A percentile compares a stretch with the other conserved stretches of the same genome.
These are phyloP conservation scores for Protomyctophum bolini DNA, from an alignment of 2,113 vertebrate genomes.

Conservation along the genomic window DNA sequence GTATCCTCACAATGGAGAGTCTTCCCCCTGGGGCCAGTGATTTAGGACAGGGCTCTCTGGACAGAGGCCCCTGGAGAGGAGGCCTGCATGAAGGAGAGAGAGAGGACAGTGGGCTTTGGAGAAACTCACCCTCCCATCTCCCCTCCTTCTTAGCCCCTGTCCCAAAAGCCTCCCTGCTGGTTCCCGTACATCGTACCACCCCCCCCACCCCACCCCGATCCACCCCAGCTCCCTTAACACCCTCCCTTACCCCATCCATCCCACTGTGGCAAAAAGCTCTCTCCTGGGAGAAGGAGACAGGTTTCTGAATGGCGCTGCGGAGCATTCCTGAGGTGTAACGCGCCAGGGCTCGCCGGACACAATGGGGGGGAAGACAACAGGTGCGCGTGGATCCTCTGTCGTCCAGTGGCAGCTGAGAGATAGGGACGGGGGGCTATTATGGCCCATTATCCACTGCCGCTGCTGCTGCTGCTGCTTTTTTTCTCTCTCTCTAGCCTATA, in stretches of 20 bases:
- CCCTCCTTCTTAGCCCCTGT: slow-evolving; percentile 12
- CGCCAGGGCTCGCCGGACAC: slow-evolving; percentile 57
- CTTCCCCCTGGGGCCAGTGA: slow-evolving; percentile 74
- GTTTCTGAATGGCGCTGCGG: slow-evolving; percentile 44
- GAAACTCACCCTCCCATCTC: slow-evolving; percentile 47
- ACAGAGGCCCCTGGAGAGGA: slow-evolving; percentile 69
- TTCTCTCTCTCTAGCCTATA: slow-evolving; percentile 5
- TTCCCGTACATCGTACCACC: not conserved
- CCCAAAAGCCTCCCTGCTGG: slow-evolving; percentile 13
- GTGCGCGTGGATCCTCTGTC: slow-evolving; percentile 74
- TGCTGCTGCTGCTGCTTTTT: slow-evolving; percentile 31
- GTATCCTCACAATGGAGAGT: slow-evolving; percentile 72
- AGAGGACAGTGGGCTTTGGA: slow-evolving; percentile 67
- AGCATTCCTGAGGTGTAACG: slow-evolving; percentile 68
- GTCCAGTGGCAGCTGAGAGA: slow-evolving; percentile 73
- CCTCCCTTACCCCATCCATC: slow-evolving; percentile 22
- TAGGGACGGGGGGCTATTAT: slow-evolving; percentile 55
- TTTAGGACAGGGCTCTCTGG: slow-evolving; percentile 74
- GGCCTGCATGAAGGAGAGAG: slow-evolving; percentile 46
- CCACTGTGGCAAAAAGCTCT: slow-evolving; percentile 27
- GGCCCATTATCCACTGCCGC: slow-evolving; percentile 53
- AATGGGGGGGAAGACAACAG: slow-evolving; percentile 69
- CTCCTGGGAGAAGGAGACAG: slow-evolving; percentile 34
- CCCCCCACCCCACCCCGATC: slow-evolving; percentile 18
- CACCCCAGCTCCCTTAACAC: slow-evolving; percentile 2